These are phyloP conservation scores for Chaenocephalus aceratus DNA, from an alignment of 2,113 vertebrate genomes.

Conservation along the genomic window DNA sequence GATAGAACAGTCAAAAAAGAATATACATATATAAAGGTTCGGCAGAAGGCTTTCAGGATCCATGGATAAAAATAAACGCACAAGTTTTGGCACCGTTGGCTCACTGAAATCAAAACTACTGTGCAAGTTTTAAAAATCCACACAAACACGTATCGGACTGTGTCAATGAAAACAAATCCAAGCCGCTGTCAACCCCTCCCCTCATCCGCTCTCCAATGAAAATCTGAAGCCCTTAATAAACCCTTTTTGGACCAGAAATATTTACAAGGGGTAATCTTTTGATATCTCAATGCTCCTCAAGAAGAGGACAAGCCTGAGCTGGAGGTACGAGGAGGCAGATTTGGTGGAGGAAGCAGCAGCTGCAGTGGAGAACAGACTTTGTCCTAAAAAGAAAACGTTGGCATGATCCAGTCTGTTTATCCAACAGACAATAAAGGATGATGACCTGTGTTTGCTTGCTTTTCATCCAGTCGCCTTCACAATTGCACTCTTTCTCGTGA, in stretches of 20 bases:
- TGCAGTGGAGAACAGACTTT: constrained; percentile 17
- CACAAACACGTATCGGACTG: background rate
- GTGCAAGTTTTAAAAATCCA: no score
- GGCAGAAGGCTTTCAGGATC: no score
- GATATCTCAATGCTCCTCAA: constrained; percentile 57
- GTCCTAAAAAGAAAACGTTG: constrained; percentile 51
- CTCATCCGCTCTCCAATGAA: constrained; percentile 38
- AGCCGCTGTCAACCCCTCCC: constrained; percentile 45
- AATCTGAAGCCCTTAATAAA: constrained; percentile 63
- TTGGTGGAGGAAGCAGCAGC: constrained; percentile 18
- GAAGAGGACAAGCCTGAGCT: constrained; percentile 53
- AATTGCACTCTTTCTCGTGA: no score
- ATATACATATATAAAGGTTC: no score
- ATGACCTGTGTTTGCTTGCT: constrained; percentile 39
- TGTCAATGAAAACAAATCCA: constrained; percentile 45
- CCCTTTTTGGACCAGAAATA: constrained; percentile 41
- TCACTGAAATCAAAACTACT: no score
- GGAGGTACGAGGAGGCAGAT: constrained; percentile 23
- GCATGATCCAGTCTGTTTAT: constrained; percentile 52
- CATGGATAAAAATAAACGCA: no score
- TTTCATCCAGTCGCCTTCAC: background rate
- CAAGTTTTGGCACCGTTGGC: no score
- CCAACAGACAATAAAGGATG: constrained; percentile 60
- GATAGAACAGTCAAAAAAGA: no score
- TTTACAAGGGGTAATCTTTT: constrained; percentile 62